Conservation (phyloP, 2,888 invertebrate genomes). For the Diaprepes abbreviatus region DNA sequence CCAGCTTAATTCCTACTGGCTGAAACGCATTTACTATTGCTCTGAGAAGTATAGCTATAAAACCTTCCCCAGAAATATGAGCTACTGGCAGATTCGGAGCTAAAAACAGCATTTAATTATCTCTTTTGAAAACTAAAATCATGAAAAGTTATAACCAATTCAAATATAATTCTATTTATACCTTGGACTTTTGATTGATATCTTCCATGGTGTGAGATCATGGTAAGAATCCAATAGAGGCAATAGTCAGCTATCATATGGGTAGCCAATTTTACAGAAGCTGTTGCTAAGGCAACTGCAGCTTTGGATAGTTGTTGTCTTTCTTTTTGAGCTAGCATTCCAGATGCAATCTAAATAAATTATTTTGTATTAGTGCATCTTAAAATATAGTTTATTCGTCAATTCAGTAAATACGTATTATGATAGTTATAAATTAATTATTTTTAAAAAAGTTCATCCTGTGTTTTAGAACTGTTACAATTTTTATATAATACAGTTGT, state of each 20-base stretch:
- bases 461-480: too few relatives aligned
- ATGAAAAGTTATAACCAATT: too few relatives aligned
- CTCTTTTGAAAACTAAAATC: too few relatives aligned
- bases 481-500: too few relatives aligned
- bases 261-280: constrained; percentile 79
- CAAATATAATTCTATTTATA: constrained; percentile 50
- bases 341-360: constrained; percentile 63
- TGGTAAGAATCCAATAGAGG: constrained; percentile 81
- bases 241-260: constrained; percentile 85
- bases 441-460: too few relatives aligned
- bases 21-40: constrained; percentile 75
- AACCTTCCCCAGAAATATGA: constrained; percentile 76
- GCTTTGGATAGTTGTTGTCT: constrained; percentile 71
- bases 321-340: constrained; percentile 74
- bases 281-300: constrained; percentile 73
- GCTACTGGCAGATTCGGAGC: constrained; percentile 71
- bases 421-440: too few relatives aligned
- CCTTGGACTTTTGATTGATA: constrained; percentile 68
- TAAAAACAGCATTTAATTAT: too few relatives aligned
- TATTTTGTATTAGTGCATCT: neutral
- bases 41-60: constrained; percentile 76
- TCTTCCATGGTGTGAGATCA: constrained; percentile 69
- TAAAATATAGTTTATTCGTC: neutral
- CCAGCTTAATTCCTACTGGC: constrained; percentile 69
- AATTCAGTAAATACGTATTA: too few relatives aligned